These are phyloP conservation scores for Umimayanthus chanpuru DNA, from an alignment of 92 coral and sea anemone species.

Conservation along the genomic window DNA sequence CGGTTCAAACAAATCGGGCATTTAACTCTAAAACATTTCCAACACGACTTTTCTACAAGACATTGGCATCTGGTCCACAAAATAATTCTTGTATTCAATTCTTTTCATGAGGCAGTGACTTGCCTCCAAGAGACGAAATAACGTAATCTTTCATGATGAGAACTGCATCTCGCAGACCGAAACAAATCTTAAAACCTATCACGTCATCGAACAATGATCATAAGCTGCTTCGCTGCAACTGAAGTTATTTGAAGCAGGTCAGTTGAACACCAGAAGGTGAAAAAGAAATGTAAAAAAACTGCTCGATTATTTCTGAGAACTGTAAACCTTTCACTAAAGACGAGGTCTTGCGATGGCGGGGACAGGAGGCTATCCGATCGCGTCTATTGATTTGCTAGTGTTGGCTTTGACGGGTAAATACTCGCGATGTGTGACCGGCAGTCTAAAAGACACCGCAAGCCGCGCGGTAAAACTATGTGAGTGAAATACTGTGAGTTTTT, in stretches of 20 bases:
- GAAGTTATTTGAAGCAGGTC: neutral
- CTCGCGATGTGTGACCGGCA: conserved; percentile 9
- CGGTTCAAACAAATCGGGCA: neutral
- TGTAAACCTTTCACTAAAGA: neutral
- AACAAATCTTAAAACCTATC: conserved; percentile 32
- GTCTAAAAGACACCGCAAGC: conserved; percentile 8
- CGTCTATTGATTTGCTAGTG: conserved; percentile 38
- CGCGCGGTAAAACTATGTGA: conserved; percentile 33
- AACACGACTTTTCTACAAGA: neutral
- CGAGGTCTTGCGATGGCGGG: conserved; percentile 7
- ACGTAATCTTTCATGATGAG: conserved; percentile 45
- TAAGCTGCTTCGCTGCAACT: conserved; percentile 20
- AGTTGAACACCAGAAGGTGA: neutral
- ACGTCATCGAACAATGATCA: conserved; percentile 46
- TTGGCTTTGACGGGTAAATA: conserved; percentile 17
- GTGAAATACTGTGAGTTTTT: neutral
- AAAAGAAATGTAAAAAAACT: neutral
- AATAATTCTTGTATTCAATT: neutral
- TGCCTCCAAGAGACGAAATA: conserved; percentile 16
- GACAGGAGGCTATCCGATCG: neutral
- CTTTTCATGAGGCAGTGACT: neutral
- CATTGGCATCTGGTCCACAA: neutral
- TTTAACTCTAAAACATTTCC: neutral
- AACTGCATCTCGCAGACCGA: conserved; percentile 43
- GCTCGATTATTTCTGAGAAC: neutral